Evolutionary conservation across 2,888 invertebrate genomes (phyloP), one percentile per base, ranked within the genome.

Genomic region (Stenodera caucasica): DNA sequence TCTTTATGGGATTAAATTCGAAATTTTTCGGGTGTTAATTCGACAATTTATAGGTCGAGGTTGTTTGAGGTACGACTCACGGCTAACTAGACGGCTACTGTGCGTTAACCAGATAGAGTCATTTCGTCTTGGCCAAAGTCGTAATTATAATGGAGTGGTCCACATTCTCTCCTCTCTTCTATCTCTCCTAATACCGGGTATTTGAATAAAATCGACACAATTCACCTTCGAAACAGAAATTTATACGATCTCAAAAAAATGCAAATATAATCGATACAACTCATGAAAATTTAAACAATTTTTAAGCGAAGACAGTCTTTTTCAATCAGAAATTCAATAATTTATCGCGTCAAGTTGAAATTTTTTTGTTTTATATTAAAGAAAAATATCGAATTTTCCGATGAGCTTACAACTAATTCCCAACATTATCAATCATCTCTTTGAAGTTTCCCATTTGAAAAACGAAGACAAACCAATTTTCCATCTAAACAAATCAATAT

Each of bases 131-230:
- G 62, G 60, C 67, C 64, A 67, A 65, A 66, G 64, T 66, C 69
- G 68, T 71, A 71, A 73, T 72, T 70, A 73, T 71, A 71, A 73
- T 68, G 70, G 69, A 70, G 66, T 71, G 67, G 68, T 66, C 67
- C 69, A 63, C 70, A 68, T 70, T 61, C 21, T 45, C 9, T 45
- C 12, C 3, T 18, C 11, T 15, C 21, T 21, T 18, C 5, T 45
- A 21, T 21, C 21, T 45, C 45, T 7, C 21, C 9, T 45, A 45
- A 45, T 72, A 69, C 67, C 68, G 70, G n/a, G n/a, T n/a, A n/a
- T n/a, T 33, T 26, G 12, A 18, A 18, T 33, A 30, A 18, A n/a
- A 32, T 33, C 11, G 15, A 52, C 30, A 5, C 5, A 45, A 45
- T 15, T 14, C 14, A 4, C 14, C 35, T 14, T 6, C 35, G 14